A percentile compares a stretch with the other conserved stretches of the same genome.
Conservation (phyloP, 1,140 invertebrate species). For the Bicyclus anynana region DNA sequence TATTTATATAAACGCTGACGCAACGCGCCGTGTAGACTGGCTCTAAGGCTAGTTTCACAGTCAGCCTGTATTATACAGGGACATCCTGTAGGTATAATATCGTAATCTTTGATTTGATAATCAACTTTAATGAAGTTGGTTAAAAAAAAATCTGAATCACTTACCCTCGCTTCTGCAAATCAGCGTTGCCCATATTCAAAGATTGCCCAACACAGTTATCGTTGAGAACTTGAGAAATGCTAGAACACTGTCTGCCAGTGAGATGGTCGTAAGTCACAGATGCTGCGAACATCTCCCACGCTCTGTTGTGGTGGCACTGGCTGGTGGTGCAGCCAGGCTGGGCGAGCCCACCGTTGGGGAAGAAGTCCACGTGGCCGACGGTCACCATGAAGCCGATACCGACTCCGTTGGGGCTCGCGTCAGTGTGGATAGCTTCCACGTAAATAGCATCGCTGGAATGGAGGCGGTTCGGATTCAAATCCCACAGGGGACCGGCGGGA, state of each 20-base stretch:
- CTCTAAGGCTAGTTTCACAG: too few relatives aligned
- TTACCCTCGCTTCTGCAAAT: conserved; percentile 45
- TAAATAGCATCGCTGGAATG: background rate
- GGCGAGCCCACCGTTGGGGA: conserved; percentile 83
- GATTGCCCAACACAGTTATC: conserved; percentile 34
- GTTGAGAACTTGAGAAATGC: conserved; percentile 22
- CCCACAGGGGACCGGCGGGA: background rate
- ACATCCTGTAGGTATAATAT: too few relatives aligned
- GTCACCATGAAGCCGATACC: conserved; percentile 67
- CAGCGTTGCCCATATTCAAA: conserved; percentile 41
- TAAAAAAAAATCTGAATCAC: conserved; percentile 2
- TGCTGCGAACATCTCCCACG: conserved; percentile 79
- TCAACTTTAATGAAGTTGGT: too few relatives aligned
- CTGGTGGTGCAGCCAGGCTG: conserved; percentile 68
- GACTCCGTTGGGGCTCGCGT: conserved; percentile 77
- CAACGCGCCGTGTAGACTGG: too few relatives aligned
- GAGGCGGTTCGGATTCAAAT: background rate
- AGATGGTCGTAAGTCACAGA: conserved; percentile 37
- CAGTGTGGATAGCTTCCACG: conserved; percentile 84
- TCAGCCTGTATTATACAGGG: too few relatives aligned
- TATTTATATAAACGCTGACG: too few relatives aligned
- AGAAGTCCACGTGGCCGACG: conserved; percentile 83
- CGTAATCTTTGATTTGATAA: too few relatives aligned
- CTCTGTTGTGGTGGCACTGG: conserved; percentile 79
- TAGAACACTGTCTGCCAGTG: conserved; percentile 30